Percentiles rank a stretch among this genome's conserved stretches.
Evolutionary conservation across 2,113 vertebrate species (phyloP).

Genomic region (Lepidothrix coronata): DNA sequence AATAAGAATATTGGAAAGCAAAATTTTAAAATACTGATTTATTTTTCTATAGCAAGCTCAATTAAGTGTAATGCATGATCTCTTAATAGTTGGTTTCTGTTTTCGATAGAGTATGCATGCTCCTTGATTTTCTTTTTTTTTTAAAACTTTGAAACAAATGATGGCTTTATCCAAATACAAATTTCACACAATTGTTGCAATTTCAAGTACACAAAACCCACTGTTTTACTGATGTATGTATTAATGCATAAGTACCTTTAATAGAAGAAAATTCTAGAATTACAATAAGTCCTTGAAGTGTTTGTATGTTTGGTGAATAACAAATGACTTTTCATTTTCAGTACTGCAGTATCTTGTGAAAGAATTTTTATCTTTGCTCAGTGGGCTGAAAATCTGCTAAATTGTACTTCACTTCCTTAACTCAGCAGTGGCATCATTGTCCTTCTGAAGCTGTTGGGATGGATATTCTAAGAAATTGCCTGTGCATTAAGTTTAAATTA

Average conservation of each 20-base stretch:
- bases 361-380: constrained; percentile 48
- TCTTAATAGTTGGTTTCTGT: background rate
- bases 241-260: background rate
- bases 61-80: background rate
- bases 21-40: background rate
- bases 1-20: background rate
- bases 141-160: background rate
- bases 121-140: background rate
- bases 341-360: background rate
- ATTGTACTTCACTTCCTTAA: constrained; percentile 35
- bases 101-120: background rate
- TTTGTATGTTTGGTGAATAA: constrained; percentile 23
- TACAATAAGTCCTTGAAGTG: background rate
- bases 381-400: constrained; percentile 37
- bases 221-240: background rate
- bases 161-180: background rate
- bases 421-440: constrained; percentile 25
- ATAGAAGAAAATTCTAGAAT: background rate
- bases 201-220: background rate
- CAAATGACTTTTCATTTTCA: constrained; percentile 37
- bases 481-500: constrained; percentile 71
- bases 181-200: background rate
- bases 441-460: constrained; percentile 46
- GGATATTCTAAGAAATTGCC: constrained; percentile 57
- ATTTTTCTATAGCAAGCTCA: background rate